These are phyloP conservation scores for Melanotus villosus DNA, from an alignment of 2,888 invertebrate genomes.

Conservation along the genomic window DNA sequence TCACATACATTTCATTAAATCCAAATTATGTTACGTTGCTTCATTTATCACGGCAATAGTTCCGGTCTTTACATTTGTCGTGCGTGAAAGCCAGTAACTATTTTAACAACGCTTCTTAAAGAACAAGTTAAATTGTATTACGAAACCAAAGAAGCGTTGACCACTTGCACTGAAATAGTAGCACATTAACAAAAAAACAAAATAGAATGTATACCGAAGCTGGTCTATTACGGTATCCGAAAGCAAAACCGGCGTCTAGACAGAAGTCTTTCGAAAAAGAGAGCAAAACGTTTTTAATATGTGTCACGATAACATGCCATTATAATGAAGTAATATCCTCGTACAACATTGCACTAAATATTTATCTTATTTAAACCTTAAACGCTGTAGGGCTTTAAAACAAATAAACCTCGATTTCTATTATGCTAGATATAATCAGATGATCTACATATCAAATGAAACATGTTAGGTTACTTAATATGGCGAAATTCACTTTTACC, in stretches of 20 bases:
- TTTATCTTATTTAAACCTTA: not conserved
- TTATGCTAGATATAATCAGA: not conserved
- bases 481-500: conserved; percentile 34
- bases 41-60: conserved; percentile 16
- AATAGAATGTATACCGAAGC: conserved; percentile 8
- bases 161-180: conserved; percentile 13
- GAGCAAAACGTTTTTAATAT: conserved; percentile 52
- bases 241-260: conserved; percentile 49
- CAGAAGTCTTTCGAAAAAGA: conserved; percentile 35
- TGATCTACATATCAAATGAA: conserved; percentile 18
- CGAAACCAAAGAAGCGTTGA: conserved; percentile 5
- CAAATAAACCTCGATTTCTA: conserved; percentile 5
- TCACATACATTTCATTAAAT: conserved; percentile 27
- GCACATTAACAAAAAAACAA: conserved; percentile 11
- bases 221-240: conserved; percentile 38
- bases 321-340: conserved; percentile 28
- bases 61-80: conserved; percentile 12
- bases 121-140: not conserved
- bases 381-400: conserved; percentile 5
- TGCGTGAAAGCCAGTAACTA: conserved; percentile 1
- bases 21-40: conserved; percentile 4
- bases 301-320: conserved; percentile 61
- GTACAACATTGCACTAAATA: conserved; percentile 3
- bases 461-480: conserved; percentile 13
- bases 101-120: not conserved